phyloP scores from a whole-genome alignment of 2,888 invertebrate species.

The Ophion slaviceki region DNA sequence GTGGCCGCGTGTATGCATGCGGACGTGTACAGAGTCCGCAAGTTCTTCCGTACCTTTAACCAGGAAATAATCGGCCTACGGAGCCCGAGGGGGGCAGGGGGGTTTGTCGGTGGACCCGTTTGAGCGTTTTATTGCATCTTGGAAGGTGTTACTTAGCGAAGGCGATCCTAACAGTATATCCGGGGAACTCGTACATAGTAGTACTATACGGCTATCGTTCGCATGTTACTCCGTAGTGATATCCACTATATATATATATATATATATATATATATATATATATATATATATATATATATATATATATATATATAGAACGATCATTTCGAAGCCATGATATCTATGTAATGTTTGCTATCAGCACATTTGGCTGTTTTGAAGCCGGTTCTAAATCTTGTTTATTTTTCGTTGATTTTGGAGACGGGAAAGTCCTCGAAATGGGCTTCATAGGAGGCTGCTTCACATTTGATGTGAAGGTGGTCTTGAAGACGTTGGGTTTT shows the following conservation, averaged over 20 bases:
- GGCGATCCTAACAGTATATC: conserved; percentile 59
- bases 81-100: not conserved
- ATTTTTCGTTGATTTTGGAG: not conserved
- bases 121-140: conserved; percentile 55
- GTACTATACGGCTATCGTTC: conserved; percentile 4
- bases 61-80: conserved; percentile 58
- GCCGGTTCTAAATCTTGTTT: not conserved
- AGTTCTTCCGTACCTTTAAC: conserved; percentile 58
- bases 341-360: not conserved
- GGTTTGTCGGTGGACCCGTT: conserved; percentile 49
- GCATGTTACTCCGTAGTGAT: not conserved
- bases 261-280: no score
- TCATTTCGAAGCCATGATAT: not conserved
- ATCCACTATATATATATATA: not conserved
- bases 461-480: not conserved
- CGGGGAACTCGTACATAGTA: conserved; percentile 19
- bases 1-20: not conserved
- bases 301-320: not conserved
- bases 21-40: conserved; percentile 11
- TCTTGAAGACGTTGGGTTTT: not conserved
- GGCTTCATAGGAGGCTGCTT: not conserved
- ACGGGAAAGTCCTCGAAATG: not conserved
- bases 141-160: conserved; percentile 64
- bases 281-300: no score
- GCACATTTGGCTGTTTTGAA: not conserved